Conservation (phyloP, 2,888 invertebrate species). For the Callyntrura guangdongensis region DNA sequence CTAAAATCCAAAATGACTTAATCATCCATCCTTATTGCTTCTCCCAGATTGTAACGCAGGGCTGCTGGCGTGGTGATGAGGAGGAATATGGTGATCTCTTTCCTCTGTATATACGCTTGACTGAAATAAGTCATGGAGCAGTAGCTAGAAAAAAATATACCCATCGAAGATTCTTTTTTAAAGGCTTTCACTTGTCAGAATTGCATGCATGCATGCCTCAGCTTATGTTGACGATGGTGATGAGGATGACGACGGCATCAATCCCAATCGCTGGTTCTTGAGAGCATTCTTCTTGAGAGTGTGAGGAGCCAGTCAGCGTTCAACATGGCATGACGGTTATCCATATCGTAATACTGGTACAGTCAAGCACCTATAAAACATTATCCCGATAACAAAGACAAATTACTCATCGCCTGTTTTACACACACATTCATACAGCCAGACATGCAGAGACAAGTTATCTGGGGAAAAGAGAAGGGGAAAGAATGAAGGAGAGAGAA, state of each 20-base stretch:
- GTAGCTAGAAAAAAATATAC: slow-evolving; percentile 1
- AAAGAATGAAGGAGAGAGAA: not conserved
- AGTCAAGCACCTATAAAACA: not conserved
- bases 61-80: not conserved
- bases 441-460: too few species aligned
- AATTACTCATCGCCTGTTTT: slow-evolving; percentile 68
- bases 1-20: slow-evolving; percentile 56
- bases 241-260: not conserved
- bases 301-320: slow-evolving; percentile 26
- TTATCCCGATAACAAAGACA: slow-evolving; percentile 61
- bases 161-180: not conserved
- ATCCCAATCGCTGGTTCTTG: not conserved
- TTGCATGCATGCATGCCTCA: not conserved
- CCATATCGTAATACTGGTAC: not conserved
- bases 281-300: not conserved
- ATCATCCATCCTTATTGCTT: slow-evolving; percentile 36
- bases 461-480: not conserved
- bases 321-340: not conserved
- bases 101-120: not conserved
- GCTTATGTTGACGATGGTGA: not conserved
- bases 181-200: not conserved
- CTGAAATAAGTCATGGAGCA: not conserved
- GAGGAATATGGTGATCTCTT: too few species aligned
- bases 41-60: not conserved
- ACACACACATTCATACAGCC: not conserved